A percentile compares a stretch with the other conserved stretches of the same genome.
phyloP scores from a whole-genome alignment of 2,888 invertebrate species.

The Andrena marginata region DNA sequence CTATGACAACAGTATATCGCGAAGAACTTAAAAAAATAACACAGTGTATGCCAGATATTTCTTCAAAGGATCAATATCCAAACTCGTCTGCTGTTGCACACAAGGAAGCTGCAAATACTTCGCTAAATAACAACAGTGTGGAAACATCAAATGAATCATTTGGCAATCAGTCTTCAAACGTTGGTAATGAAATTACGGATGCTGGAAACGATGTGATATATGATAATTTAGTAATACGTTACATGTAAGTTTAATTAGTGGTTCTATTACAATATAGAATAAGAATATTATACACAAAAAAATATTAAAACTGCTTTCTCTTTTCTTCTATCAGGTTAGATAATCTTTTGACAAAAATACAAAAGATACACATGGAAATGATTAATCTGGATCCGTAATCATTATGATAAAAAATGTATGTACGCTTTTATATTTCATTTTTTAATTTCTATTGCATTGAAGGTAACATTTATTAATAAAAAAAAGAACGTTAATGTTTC shows the following conservation, averaged over 20 bases:
- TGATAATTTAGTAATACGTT: slow-evolving; percentile 75
- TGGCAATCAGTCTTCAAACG: slow-evolving; percentile 4
- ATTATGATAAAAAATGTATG: slow-evolving; percentile 6
- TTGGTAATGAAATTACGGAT: slow-evolving; percentile 5
- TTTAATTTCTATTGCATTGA: neutral
- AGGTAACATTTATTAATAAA: neutral
- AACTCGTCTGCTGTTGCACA: neutral
- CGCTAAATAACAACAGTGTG: neutral
- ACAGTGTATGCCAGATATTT: neutral
- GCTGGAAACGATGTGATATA: slow-evolving; percentile 63
- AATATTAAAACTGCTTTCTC: neutral
- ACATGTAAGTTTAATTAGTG: slow-evolving; percentile 70
- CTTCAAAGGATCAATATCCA: neutral
- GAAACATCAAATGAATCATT: slow-evolving; percentile 17
- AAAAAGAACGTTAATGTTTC: neutral
- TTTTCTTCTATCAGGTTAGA: slow-evolving; percentile 64
- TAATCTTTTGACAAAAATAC: slow-evolving; percentile 63
- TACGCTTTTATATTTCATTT: neutral
- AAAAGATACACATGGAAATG: slow-evolving; percentile 55
- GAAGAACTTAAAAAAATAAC: slow-evolving; percentile 48
- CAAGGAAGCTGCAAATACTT: neutral
- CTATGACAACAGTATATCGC: slow-evolving; percentile 56
- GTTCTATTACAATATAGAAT: neutral
- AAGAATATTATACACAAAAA: neutral
- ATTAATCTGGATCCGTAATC: slow-evolving; percentile 50